Base-by-base conservation (phyloP, 2,888 invertebrate species). In the Cosmorhoe ocellata region DNA sequence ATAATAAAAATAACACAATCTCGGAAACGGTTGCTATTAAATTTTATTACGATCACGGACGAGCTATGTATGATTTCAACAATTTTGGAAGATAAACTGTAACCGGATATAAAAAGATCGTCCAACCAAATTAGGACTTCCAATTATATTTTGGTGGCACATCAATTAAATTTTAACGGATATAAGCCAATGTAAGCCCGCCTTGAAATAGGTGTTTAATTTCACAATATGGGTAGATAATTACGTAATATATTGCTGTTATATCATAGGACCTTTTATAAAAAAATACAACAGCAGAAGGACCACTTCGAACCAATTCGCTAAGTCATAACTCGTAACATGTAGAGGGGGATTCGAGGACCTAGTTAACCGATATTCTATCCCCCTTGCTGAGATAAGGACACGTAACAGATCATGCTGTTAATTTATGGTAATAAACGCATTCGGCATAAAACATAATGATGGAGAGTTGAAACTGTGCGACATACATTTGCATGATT, bases 321-420 rank as follows among this genome's bases (percentile, higher is more conserved):
- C 34, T 30, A 39, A 51, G 51, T 34, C 43, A 22, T 11, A 39
- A 34, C 22, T n/a, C n/a, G n/a, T n/a, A n/a, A 38, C 40, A 36
- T 22, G 45, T 43, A 39, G 36, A 42, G 38, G 38, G 49, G 42
- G 33, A 42, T 12, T 31, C 7, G 38, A 50, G 49, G 39, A 31
- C 26, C 49, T 50, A 24, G 41, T 41, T 41, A 41, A 18, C 31
- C 31, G 41, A 31, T 26, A 39, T 14, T 13, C 24, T 24, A 34
- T 8, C 39, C 39, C 38, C 18, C 18, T 31, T 13, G 24, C 31
- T 18, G 26, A 22, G 43, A 32, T 18, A 4, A 18, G 18, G 38
- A 38, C 12, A 37, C 12, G 28, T 41, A 28, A 26, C 33, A 33
- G 26, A 8, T 30, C 18, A 42, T 10, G 24, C 22, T 11, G 32